These are phyloP conservation scores for Drosophila mulleri DNA, from an alignment of 2,888 invertebrate genomes.

Conservation along the genomic window DNA sequence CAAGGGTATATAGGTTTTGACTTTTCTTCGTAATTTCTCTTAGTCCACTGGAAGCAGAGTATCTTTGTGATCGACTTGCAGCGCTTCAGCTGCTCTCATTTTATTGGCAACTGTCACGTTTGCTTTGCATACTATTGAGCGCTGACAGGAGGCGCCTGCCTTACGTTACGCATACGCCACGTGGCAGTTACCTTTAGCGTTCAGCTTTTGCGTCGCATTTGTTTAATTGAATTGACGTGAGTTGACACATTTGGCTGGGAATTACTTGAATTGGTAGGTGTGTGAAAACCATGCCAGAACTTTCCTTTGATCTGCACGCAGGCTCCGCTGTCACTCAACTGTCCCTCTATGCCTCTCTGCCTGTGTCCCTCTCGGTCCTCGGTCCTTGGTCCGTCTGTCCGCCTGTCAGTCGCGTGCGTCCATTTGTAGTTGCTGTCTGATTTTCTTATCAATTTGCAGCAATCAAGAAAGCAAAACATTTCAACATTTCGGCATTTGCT, in stretches of 20 bases:
- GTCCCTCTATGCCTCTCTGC: neutral
- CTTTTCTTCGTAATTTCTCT: neutral
- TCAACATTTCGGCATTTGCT: constrained; percentile 31
- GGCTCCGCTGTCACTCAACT: constrained; percentile 21
- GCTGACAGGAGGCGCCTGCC: constrained; percentile 28
- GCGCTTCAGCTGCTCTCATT: neutral
- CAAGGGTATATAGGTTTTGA: neutral
- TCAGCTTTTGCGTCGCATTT: constrained; percentile 42
- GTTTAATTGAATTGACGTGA: constrained; percentile 72
- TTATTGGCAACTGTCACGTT: constrained; percentile 55
- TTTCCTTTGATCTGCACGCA: constrained; percentile 26
- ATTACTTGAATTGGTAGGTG: constrained; percentile 18
- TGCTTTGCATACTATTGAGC: constrained; percentile 66
- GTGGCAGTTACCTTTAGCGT: constrained; percentile 36
- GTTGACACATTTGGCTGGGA: constrained; percentile 38
- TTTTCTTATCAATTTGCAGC: constrained; percentile 70
- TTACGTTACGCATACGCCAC: constrained; percentile 48
- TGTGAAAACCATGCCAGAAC: neutral
- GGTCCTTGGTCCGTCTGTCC: neutral
- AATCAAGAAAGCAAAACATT: constrained; percentile 53
- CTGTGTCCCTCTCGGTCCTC: neutral
- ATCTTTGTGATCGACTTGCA: neutral
- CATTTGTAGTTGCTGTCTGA: constrained; percentile 48
- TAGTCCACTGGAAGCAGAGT: constrained; percentile 1
- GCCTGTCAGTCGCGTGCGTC: constrained; percentile 20